Conservation (phyloP, 2,113 vertebrate species). For the Cercopithecus mona region DNA sequence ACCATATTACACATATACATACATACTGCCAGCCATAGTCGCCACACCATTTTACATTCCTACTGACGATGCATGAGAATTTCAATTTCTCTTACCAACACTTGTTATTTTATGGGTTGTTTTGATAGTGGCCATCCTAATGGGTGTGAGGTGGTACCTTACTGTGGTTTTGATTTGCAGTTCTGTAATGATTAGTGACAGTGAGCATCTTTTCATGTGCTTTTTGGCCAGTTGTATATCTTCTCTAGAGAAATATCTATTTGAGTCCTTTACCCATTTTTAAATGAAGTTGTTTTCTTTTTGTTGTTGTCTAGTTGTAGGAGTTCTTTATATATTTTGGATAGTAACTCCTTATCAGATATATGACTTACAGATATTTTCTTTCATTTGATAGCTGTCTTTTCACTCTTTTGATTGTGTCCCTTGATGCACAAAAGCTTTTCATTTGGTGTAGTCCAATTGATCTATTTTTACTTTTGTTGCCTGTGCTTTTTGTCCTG, state of each 20-base stretch:
- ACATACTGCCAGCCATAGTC: not conserved
- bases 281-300: not conserved
- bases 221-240: not conserved
- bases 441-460: not conserved
- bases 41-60: not conserved
- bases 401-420: not conserved
- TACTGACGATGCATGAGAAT: accelerated
- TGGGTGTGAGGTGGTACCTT: not conserved
- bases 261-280: too few relatives aligned
- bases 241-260: too few relatives aligned
- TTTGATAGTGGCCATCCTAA: not conserved
- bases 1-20: not conserved
- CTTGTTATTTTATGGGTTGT: not conserved
- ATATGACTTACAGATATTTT: not conserved
- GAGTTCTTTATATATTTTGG: not conserved
- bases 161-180: not conserved
- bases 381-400: not conserved
- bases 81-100: not conserved
- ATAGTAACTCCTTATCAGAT: not conserved
- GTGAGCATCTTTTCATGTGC: not conserved
- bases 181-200: not conserved
- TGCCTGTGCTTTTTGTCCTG: not conserved
- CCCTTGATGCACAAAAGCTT: not conserved
- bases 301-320: not conserved
- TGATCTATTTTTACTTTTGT: not conserved